phyloP scores from a whole-genome alignment of 2,797 vertebrate species.

The Acipenser transmontanus region DNA sequence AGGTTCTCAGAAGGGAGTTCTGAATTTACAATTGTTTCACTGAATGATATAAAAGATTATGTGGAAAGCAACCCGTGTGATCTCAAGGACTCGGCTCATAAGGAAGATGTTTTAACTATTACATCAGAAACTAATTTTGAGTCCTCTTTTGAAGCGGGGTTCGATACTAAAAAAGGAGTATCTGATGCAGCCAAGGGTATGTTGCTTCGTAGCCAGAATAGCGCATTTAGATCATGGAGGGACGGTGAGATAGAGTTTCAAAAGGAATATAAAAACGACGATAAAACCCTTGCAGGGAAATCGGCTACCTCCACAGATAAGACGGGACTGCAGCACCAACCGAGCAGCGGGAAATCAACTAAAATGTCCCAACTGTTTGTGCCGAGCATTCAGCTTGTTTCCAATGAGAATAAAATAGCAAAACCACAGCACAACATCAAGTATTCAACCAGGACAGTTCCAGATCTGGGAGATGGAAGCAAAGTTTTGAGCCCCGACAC shows the following conservation, averaged over 20 bases:
- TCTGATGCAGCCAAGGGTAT: constrained; percentile 60
- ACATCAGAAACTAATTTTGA: constrained; percentile 35
- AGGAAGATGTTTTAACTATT: constrained; percentile 20
- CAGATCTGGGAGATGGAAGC: constrained; percentile 23
- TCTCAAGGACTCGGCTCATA: constrained; percentile 50
- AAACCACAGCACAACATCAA: constrained; percentile 43
- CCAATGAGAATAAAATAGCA: constrained; percentile 57
- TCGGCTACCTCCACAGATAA: constrained; percentile 41
- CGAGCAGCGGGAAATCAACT: constrained; percentile 56
- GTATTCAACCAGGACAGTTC: constrained; percentile 31
- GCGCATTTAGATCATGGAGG: constrained; percentile 74
- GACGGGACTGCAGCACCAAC: constrained; percentile 47
- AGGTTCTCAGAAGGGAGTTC: constrained; percentile 75
- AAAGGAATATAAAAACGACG: constrained; percentile 36
- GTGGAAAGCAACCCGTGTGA: constrained; percentile 53
- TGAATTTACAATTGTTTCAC: constrained; percentile 52
- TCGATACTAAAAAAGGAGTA: constrained; percentile 67
- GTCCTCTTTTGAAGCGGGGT: constrained; percentile 42
- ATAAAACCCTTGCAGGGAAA: constrained; percentile 39
- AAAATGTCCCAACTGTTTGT: constrained; percentile 88
- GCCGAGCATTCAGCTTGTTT: constrained; percentile 73
- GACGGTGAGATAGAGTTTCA: constrained; percentile 62
- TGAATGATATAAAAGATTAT: constrained; percentile 56
- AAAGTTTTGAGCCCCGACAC: constrained; percentile 25
- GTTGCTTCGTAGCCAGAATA: constrained; percentile 69